phyloP scores from a whole-genome alignment of 2,113 vertebrate species.

The Orycteropus afer region DNA sequence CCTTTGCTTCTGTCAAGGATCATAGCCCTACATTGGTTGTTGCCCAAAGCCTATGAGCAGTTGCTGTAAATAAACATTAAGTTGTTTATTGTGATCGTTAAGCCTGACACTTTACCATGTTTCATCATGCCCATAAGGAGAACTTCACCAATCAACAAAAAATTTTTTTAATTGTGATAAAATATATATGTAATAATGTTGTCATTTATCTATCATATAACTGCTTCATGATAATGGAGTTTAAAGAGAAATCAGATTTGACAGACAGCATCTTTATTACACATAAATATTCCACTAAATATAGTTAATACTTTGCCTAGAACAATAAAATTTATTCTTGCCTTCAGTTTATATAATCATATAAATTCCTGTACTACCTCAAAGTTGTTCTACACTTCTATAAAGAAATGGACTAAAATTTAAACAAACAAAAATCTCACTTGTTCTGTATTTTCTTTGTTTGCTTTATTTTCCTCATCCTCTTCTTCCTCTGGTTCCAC shows the following conservation, averaged over 20 bases:
- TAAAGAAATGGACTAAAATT: constrained; percentile 16
- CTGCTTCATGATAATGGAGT: neutral
- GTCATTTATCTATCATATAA: neutral
- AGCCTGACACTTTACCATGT: neutral
- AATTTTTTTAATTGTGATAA: neutral
- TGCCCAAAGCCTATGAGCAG: neutral
- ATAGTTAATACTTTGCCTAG: neutral
- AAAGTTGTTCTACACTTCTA: neutral
- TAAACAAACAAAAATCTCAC: constrained; percentile 2
- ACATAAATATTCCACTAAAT: neutral
- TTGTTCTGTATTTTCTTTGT: constrained; percentile 96
- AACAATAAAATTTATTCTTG: neutral
- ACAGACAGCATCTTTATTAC: neutral
- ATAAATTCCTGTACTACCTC: neutral
- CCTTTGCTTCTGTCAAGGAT: neutral
- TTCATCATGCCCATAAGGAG: neutral
- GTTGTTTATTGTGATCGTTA: neutral
- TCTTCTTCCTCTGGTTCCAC: constrained; percentile 97
- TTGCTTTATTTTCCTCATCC: constrained; percentile 97
- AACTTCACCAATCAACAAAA: neutral
- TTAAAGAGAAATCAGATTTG: constrained; percentile 20
- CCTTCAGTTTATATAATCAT: constrained; percentile 5
- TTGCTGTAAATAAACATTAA: neutral
- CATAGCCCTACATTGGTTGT: neutral
- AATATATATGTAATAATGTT: neutral